Evolutionary conservation across 2,797 vertebrate species (phyloP), one percentile per base, ranked within the genome.

Genomic region (Hoplostethus atlanticus): DNA sequence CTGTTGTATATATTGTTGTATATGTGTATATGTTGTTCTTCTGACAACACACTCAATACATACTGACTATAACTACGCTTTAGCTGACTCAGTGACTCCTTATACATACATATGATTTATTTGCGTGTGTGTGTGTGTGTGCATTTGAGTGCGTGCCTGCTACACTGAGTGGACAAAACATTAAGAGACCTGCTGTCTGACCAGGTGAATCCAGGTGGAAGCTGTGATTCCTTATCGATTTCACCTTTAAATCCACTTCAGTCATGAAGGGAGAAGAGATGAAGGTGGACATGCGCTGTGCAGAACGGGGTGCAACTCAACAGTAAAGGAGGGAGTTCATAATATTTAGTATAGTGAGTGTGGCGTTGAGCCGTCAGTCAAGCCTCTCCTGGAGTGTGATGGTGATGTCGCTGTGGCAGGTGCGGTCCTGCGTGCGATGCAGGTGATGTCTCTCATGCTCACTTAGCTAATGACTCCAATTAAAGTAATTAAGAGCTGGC

Each of bases 401-500:
- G 77, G 80, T 56, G 54, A 36, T 75, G 85, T 81, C 11, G 66
- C 75, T 38, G 78, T 87, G 83, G 87, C 92, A 93, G 91, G 92
- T 94, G 92, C 71, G 74, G 83, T 89, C 84, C 85, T 85, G 89
- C 85, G 15, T 88, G 89, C 87, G 77, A 79, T 87, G 90, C 93
- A 93, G 91, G 93, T 93, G 93, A 93, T 88, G 90, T 89, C 90
- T 92, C 93, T 90, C 84, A 88, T 91, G 91, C 80, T 92, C 90
- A 92, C 89, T 91, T 87, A 88, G 89, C 86, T 94, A 95, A 95
- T 94, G 93, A 88, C 85, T 92, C 87, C 90, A 93, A 94, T 94
- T 94, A 94, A 93, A 91, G 91, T 94, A 92, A 95, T 95, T 94
- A 94, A 94, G 88, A 88, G 88, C 85, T 94, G 94, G 92, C 94